phyloP scores from a whole-genome alignment of 2,113 vertebrate genomes.

The Pituophis catenifer region DNA sequence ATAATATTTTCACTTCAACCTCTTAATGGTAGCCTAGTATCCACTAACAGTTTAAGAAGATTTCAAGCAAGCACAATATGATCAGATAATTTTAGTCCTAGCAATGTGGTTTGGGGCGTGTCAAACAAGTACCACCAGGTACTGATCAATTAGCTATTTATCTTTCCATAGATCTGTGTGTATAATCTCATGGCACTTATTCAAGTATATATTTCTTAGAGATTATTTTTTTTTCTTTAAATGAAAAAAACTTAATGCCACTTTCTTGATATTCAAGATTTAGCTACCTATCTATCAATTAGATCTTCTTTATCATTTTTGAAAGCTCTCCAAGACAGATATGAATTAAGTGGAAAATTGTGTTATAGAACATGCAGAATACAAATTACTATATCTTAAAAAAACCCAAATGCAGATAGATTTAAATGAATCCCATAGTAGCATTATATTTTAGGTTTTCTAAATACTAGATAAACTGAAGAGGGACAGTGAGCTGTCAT shows the following conservation, averaged over 20 bases:
- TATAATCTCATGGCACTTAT: background rate
- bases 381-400: constrained; percentile 25
- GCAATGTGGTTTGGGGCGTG: background rate
- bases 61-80: background rate
- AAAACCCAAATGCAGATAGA: constrained; percentile 22
- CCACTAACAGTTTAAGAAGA: background rate
- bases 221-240: background rate
- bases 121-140: background rate
- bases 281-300: background rate
- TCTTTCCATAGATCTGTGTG: background rate
- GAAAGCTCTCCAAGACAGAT: background rate
- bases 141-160: background rate
- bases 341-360: constrained; percentile 26
- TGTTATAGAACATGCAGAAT: constrained; percentile 19
- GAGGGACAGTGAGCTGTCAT: constrained; percentile 20
- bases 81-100: background rate
- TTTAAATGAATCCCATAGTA: background rate
- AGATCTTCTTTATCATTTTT: background rate
- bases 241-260: background rate
- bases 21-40: background rate
- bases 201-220: background rate
- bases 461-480: background rate
- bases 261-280: background rate
- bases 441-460: constrained; percentile 8
- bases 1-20: too few relatives aligned